Conservation (phyloP, 92 coral and sea anemone genomes). For the Virgularia gustaviana region DNA sequence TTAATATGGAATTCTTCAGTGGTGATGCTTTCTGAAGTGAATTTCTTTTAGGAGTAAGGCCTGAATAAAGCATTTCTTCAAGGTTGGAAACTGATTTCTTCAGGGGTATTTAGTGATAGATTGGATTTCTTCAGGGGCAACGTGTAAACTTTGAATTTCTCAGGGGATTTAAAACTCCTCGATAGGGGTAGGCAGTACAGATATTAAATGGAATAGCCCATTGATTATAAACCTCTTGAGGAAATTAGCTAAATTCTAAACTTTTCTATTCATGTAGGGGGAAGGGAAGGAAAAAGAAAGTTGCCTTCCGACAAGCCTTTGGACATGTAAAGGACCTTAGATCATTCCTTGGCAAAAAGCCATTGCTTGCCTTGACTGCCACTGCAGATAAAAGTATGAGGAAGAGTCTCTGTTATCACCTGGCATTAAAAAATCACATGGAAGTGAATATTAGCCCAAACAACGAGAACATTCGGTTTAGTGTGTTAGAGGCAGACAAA, state of each 20-base stretch:
- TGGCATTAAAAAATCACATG: constrained; percentile 29
- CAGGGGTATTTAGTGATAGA: too few species aligned
- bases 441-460: constrained; percentile 56
- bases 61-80: too few species aligned
- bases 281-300: constrained; percentile 60
- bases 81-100: too few species aligned
- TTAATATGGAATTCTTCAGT: too few species aligned
- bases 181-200: too few species aligned
- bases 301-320: constrained; percentile 67
- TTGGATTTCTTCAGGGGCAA: too few species aligned
- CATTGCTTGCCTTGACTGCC: constrained; percentile 58
- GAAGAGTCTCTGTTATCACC: constrained; percentile 43
- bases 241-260: background rate
- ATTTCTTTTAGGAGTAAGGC: too few species aligned
- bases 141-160: too few species aligned
- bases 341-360: constrained; percentile 58
- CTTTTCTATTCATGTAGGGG: constrained; percentile 48
- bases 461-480: constrained; percentile 52
- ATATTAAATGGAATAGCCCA: too few species aligned
- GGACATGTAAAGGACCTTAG: constrained; percentile 60
- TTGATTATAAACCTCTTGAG: background rate
- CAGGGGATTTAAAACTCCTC: too few species aligned
- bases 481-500: constrained; percentile 41
- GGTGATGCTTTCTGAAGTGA: too few species aligned
- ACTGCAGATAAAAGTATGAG: constrained; percentile 57